Evolutionary conservation across 2,797 vertebrate species (phyloP), one percentile per base, ranked within the genome.

Genomic region (Hyperoplus immaculatus): DNA sequence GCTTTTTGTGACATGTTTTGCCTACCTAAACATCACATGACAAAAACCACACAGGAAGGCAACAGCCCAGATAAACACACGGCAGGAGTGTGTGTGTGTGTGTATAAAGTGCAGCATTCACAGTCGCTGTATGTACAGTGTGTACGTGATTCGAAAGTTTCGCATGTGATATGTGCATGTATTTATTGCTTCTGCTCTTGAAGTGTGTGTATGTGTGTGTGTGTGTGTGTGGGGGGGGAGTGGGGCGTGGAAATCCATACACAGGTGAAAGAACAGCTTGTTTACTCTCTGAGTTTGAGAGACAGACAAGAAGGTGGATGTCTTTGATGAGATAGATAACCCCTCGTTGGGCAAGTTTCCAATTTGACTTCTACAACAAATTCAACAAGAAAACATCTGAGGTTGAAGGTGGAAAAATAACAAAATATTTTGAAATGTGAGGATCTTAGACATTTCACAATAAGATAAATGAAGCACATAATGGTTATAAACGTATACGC

Each of bases 271-370:
- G 96, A 90, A 88, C 90, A 89, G 58, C 56, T 58, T 77, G 86
- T 87, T 88, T 81, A 82, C 63, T 62, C 69, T 81, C 60, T n/a
- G 6, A 68, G 64, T 64, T 68, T n/a, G n/a, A 75, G 66, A 74
- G 95, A 96, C 94, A 96, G 97, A 97, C 97, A 98, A 97, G 96
- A 91, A 95, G 89, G 84, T 93, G 82, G 76, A 75, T 87, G 95
- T 96, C 94, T 89, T 96, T 61, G 86, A 94, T 94, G 95, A 95
- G 95, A 96, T 91, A 55, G 73, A 82, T 70, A 94, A 93, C 89
- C 94, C 16, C 3, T 3, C 16, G 1, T 29, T 12, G 42, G 39
- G 53, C 57, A 36, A 0, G 14, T 1, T 94, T 94, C 93, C 94
- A 94, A 92, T 96, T 96, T 95, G 93, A 66, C 10, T 92, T 89